Base-by-base conservation (phyloP, 2,888 invertebrate species). In the Phyllotreta striolata region DNA sequence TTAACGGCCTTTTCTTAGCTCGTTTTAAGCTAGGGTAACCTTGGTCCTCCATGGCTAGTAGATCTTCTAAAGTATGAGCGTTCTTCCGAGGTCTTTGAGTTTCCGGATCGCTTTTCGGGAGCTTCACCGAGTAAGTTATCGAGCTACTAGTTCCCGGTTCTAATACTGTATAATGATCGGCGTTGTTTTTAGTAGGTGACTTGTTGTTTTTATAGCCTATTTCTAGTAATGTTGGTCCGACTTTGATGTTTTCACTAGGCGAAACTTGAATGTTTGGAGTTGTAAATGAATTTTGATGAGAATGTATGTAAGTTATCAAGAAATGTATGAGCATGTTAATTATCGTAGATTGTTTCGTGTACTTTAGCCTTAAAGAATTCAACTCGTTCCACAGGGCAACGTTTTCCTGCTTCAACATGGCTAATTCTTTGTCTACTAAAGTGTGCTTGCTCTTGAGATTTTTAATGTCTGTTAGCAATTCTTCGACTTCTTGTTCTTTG, bases 261-360 rank as follows among this genome's bases (percentile, higher is more conserved):
- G 66, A 66, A 12, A 72, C 69, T 24, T 64, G 59, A n/a, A 70
- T 66, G 44, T 69, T 68, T 40, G 61, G 60, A 62, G 71, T 72
- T 10, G 67, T 55, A 51, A 66, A 67, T 9, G 68, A 34, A 64
- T 64, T 68, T 55, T 69, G 68, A 63, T 71, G 73, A 40, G 70
- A 69, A 55, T 75, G 75, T 63, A 74, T 74, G 47, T 75, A 75
- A 8, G 73, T 66, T 8, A 75, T 72, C 12, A 76, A 54, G 60
- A 75, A 75, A 44, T 74, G 75, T 44, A 76, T 75, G 35, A 76
- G 66, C 67, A 73, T 74, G 58, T 76, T 74, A n/a, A 76, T 71
- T 37, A 75, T 71, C 61, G 75, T 74, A 5, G 72, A 68, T 61
- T 72, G 75, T 65, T 74, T 75, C 5, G 68, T 63, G 63, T 73